A percentile compares a stretch with the other conserved stretches of the same genome.
Conservation (phyloP, 2,113 vertebrate species). For the Triplophysa dalaica region DNA sequence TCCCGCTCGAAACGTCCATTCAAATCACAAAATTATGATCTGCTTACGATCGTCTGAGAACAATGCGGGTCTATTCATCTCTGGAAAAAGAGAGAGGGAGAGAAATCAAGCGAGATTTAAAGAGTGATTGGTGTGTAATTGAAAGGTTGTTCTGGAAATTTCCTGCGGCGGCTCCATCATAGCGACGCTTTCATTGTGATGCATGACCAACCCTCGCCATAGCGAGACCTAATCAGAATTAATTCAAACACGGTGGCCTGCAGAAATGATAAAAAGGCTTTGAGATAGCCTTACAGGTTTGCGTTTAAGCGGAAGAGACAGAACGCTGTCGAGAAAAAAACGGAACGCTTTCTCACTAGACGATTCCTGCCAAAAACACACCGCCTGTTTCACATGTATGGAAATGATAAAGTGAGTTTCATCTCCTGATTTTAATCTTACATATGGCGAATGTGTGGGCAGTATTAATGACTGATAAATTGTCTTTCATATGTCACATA, state of each 20-base stretch:
- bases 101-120: conserved; percentile 31
- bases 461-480: conserved; percentile 15
- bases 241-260: conserved; percentile 31
- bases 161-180: conserved; percentile 44
- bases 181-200: conserved; percentile 49
- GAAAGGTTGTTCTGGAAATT: conserved; percentile 51
- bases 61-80: conserved; percentile 25
- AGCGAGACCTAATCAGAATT: conserved; percentile 38
- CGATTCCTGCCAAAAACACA: neutral
- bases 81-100: neutral
- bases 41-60: conserved; percentile 1
- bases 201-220: conserved; percentile 36
- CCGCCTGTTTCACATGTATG: neutral
- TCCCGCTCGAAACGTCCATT: conserved; percentile 1
- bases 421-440: neutral
- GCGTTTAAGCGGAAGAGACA: neutral
- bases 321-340: conserved; percentile 4
- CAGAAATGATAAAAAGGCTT: conserved; percentile 14
- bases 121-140: conserved; percentile 54
- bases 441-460: conserved; percentile 8
- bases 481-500: neutral
- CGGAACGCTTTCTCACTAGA: neutral
- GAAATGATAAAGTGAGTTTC: neutral
- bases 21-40: conserved; percentile 10
- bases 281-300: conserved; percentile 11